These are phyloP conservation scores for Dendroctonus ponderosae DNA, from an alignment of 1,140 invertebrate species.

Conservation along the genomic window DNA sequence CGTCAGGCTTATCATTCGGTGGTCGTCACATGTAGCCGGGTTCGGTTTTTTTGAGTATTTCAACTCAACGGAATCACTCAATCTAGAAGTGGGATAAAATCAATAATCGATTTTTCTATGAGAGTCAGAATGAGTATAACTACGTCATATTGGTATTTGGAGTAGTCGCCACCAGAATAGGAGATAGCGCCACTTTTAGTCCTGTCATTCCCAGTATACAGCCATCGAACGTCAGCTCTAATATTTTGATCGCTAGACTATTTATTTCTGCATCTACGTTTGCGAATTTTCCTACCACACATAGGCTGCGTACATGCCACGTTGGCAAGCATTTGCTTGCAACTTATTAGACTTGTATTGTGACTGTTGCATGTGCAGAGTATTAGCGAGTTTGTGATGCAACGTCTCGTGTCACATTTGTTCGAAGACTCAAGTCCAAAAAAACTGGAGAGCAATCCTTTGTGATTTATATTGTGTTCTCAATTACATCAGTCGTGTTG, in stretches of 20 bases:
- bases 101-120: conserved; percentile 14
- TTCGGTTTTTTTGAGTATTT: too few species aligned
- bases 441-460: too few species aligned
- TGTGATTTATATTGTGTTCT: too few species aligned
- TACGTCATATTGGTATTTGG: conserved; percentile 29
- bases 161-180: conserved; percentile 19
- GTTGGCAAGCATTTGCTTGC: too few species aligned
- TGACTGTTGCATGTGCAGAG: too few species aligned
- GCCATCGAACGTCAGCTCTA: conserved; percentile 25
- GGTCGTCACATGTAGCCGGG: too few species aligned
- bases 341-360: too few species aligned
- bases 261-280: conserved; percentile 30
- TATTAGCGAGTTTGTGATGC: too few species aligned
- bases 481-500: too few species aligned
- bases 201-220: conserved; percentile 2
- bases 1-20: too few species aligned
- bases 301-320: conserved; percentile 22
- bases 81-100: conserved; percentile 23
- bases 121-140: conserved; percentile 23
- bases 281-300: conserved; percentile 19
- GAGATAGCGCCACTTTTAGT: conserved; percentile 19
- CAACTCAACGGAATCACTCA: conserved; percentile 35
- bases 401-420: too few species aligned
- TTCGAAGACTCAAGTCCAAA: too few species aligned
- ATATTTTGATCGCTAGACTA: conserved; percentile 24